Evolutionary conservation across 2,888 invertebrate species (phyloP).

Genomic region (Cancer borealis): DNA sequence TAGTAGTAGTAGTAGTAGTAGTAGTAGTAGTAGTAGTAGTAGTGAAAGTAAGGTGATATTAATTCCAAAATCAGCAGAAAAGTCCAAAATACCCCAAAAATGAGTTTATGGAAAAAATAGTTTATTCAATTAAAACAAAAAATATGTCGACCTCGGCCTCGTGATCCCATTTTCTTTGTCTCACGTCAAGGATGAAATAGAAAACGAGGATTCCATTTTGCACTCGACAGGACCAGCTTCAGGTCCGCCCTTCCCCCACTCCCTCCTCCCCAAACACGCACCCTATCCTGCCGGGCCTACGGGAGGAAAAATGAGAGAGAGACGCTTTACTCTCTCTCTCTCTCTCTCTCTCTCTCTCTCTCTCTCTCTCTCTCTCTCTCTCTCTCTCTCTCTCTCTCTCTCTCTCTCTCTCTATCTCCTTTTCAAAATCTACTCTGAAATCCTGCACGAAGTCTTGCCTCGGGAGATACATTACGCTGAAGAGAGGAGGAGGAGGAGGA

Average conservation of each 20-base stretch:
- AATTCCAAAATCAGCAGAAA: background rate
- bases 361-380: too few species aligned
- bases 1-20: conserved; percentile 20
- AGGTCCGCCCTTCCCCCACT: background rate
- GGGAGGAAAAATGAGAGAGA: background rate
- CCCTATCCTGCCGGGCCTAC: background rate
- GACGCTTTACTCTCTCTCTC: background rate
- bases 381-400: too few species aligned
- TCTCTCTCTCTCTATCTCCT: background rate
- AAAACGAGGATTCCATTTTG: background rate
- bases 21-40: background rate
- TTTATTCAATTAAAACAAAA: background rate
- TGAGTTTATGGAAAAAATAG: background rate
- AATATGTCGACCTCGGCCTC: background rate
- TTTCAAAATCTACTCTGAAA: conserved; percentile 1
- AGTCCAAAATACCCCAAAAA: background rate
- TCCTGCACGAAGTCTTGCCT: background rate
- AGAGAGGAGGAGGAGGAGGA: background rate
- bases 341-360: too few species aligned
- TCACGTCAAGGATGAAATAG: conserved; percentile 33
- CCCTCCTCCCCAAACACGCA: too few species aligned
- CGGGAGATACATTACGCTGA: background rate
- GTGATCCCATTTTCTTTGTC: conserved; percentile 10
- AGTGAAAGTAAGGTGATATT: background rate
- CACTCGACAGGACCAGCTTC: background rate